These are phyloP conservation scores for Grammomys dolichurus DNA, from an alignment of 2,113 vertebrate genomes.

Conservation along the genomic window DNA sequence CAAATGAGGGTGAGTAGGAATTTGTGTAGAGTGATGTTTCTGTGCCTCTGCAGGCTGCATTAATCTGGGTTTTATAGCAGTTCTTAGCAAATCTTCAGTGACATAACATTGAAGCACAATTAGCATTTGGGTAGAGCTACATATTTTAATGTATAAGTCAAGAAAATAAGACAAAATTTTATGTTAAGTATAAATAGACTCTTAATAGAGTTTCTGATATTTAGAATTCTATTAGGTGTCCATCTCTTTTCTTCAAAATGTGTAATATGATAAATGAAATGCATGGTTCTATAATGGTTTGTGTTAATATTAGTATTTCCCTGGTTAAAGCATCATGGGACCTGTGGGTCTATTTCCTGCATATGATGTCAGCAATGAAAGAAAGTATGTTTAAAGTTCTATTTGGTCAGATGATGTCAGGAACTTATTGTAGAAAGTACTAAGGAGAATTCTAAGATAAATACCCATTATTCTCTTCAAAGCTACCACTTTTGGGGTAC, in stretches of 20 bases:
- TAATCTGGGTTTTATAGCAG: not conserved
- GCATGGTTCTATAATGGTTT: not conserved
- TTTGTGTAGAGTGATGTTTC: not conserved
- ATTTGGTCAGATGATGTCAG: not conserved
- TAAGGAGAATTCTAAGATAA: conserved; percentile 23
- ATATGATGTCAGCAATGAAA: not conserved
- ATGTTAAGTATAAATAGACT: not conserved
- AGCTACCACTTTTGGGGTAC: not conserved
- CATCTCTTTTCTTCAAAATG: not conserved
- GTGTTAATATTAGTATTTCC: not conserved
- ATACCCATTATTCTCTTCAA: conserved; percentile 20
- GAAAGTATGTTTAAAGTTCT: not conserved
- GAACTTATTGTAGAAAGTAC: not conserved
- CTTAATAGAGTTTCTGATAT: not conserved
- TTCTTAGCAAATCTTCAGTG: not conserved
- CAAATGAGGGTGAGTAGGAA: not conserved
- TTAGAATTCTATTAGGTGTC: not conserved
- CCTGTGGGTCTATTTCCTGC: not conserved
- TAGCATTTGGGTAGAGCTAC: not conserved
- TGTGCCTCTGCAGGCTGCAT: not conserved
- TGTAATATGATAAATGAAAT: not conserved
- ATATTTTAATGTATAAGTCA: not conserved
- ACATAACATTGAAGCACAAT: not conserved
- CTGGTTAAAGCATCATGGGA: not conserved
- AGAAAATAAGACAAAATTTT: not conserved